phyloP scores from a whole-genome alignment of 1,140 invertebrate species.

The Tetramorium parvispinum region DNA sequence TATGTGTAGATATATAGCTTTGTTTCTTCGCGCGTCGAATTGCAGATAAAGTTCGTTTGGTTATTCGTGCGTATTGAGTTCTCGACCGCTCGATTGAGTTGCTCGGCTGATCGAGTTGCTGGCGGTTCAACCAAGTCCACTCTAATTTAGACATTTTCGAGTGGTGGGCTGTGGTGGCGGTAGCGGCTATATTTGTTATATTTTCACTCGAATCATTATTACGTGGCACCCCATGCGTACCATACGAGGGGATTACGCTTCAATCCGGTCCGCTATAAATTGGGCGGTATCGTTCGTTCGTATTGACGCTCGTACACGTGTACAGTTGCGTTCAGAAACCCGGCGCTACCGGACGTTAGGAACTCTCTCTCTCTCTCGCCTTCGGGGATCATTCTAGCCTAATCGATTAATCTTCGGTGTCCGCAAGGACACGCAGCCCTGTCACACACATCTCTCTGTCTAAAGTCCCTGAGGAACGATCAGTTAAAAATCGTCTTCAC shows the following conservation, averaged over 20 bases:
- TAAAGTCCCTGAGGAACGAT: constrained; percentile 36
- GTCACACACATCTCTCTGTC: background rate
- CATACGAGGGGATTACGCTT: constrained; percentile 74
- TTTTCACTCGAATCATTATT: constrained; percentile 78
- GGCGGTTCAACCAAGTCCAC: constrained; percentile 60
- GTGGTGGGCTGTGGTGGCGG: background rate
- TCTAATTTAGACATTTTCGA: constrained; percentile 72
- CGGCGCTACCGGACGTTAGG: background rate
- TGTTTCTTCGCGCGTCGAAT: constrained; percentile 7
- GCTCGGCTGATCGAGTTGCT: constrained; percentile 48
- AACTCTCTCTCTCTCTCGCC: constrained; percentile 4
- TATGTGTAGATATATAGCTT: background rate
- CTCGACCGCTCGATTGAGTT: constrained; percentile 14
- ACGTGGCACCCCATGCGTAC: constrained; percentile 67
- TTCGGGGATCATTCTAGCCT: background rate
- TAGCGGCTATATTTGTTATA: constrained; percentile 72
- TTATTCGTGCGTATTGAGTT: constrained; percentile 16
- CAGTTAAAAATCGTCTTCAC: constrained; percentile 44
- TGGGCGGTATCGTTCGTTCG: constrained; percentile 71
- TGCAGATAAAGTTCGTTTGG: constrained; percentile 5
- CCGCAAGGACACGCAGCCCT: background rate
- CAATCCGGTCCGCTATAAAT: constrained; percentile 78
- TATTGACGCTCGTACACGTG: constrained; percentile 20
- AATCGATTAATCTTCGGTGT: constrained; percentile 53
- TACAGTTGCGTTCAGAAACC: constrained; percentile 41